Base-by-base conservation (phyloP, 2,888 invertebrate species). In the Xanthostigma xanthostigma region DNA sequence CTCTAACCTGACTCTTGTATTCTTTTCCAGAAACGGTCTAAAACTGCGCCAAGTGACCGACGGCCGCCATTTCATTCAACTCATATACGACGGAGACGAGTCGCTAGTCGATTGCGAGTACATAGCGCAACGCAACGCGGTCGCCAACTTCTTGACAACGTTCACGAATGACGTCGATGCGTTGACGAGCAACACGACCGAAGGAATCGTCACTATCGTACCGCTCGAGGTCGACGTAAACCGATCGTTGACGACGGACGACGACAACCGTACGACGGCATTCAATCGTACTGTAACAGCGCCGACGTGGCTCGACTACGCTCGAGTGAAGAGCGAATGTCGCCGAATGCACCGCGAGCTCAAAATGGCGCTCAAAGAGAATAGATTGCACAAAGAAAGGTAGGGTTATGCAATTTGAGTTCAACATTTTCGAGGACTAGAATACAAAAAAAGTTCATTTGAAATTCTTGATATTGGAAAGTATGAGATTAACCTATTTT, bases 101-200 rank as follows among this genome's bases (percentile, higher is more conserved):
- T 68, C 64, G 49, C 66, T 83, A 6, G 71, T 75, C 60, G 82
- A 83, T 66, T 84, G 84, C 64, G 82, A 83, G 62, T 77, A 75
- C 60, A 67, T 81, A 48, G 69, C 73, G 4, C 73, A 78, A 55
- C 64, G 64, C 35, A 58, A 62, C 48, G 66, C 72, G 39, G 72
- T 76, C 0, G 67, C 69, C 60, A 69, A 73, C 57, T 82, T 83
- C 65, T 64, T 79, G 49, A 68, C 69, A 63, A 71, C 70, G 34
- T 69, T 82, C 60, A 66, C 73, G 57, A 68, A 69, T 59, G 80
- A 80, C 63, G 60, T 78, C 51, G 71, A 62, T 51, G 55, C 62
- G 50, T 55, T 61, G 37, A 27, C 27, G 13, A 14, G 41, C 27
- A 52, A 50, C 59, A 6, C 6, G 56, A 60, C 59, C 56, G 56